Percentiles rank a stretch among this genome's conserved stretches.
Evolutionary conservation across 2,113 vertebrate species (phyloP).

Genomic region (Hyaena hyaena): DNA sequence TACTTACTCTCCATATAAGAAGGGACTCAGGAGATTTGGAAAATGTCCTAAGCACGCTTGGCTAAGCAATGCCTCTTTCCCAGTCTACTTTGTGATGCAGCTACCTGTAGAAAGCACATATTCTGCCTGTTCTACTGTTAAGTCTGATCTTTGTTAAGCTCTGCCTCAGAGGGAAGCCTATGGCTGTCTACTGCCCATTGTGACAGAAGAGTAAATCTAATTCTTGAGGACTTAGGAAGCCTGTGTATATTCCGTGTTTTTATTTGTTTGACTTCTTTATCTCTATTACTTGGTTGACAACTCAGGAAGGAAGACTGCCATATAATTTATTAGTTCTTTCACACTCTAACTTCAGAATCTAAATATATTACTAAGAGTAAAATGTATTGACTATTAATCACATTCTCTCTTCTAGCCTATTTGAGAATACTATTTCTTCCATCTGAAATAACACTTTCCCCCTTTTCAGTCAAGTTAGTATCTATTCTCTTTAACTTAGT

Average conservation of each 20-base stretch:
- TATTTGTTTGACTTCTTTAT: background rate
- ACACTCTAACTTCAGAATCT: background rate
- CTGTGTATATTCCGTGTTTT: background rate
- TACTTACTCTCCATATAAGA: background rate
- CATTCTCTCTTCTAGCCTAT: background rate
- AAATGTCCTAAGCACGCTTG: background rate
- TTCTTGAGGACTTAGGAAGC: background rate
- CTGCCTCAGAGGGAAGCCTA: background rate
- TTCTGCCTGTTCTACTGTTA: background rate
- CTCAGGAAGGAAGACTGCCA: background rate
- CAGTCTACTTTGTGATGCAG: background rate
- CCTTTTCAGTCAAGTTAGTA: background rate
- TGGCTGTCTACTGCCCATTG: rapidly evolving
- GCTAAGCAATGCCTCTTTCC: background rate
- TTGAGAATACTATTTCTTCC: background rate
- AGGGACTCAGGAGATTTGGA: background rate
- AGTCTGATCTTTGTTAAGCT: background rate
- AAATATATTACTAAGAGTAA: background rate
- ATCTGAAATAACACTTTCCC: background rate
- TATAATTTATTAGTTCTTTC: background rate
- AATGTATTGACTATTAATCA: background rate
- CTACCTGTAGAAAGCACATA: background rate
- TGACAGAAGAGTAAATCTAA: background rate
- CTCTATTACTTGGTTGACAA: background rate
- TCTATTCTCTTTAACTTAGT: background rate